Evolutionary conservation across 2,113 vertebrate genomes (phyloP).

Genomic region (Haplochromis burtoni): DNA sequence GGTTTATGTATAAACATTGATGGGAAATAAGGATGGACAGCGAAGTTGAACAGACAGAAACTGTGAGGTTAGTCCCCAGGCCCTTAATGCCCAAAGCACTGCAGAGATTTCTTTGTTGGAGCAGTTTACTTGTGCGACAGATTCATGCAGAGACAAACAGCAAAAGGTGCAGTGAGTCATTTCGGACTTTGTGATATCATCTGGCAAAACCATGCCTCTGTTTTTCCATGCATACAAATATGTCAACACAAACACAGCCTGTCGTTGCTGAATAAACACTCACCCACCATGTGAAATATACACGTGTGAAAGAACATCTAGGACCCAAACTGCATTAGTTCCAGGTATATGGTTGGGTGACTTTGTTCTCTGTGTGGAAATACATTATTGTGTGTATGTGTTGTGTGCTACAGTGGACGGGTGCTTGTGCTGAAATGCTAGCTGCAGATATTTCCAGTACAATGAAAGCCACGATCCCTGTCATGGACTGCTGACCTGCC

Average conservation of each 20-base stretch:
- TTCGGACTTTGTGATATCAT: not conserved
- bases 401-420: not conserved
- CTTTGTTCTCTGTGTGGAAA: not conserved
- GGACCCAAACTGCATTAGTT: not conserved
- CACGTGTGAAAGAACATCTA: not conserved
- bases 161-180: constrained; percentile 28
- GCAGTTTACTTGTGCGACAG: not conserved
- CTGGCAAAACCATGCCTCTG: not conserved
- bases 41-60: not conserved
- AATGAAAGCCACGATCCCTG: not conserved
- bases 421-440: not conserved
- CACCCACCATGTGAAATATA: not conserved
- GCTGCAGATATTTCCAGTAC: not conserved
- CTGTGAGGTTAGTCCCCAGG: not conserved
- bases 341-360: not conserved
- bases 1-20: not conserved
- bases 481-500: not conserved
- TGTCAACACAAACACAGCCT: not conserved
- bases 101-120: not conserved
- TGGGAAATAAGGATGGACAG: not conserved
- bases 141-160: not conserved
- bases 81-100: not conserved
- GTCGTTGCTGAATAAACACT: not conserved
- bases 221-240: not conserved
- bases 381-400: not conserved